Base-by-base conservation (phyloP, 2,113 vertebrate genomes). In the Thunnus maccoyii region DNA sequence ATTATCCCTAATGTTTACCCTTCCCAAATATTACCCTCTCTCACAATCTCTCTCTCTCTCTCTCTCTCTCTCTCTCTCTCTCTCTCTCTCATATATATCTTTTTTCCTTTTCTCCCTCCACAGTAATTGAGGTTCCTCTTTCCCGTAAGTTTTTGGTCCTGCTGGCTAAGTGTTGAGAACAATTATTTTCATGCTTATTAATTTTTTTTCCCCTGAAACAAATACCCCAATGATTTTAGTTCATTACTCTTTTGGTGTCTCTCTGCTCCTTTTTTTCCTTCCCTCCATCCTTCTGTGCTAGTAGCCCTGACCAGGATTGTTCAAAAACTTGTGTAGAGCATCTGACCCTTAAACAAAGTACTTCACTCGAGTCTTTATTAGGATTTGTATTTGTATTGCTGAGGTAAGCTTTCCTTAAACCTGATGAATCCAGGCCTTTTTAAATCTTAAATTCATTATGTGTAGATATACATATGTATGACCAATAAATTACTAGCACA, bases 151-250 rank as follows among this genome's bases (percentile, higher is more conserved):
- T 86, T 78, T 78, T 89, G 48, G 30, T 83, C 72, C 78, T 92
- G 78, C 84, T 88, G 84, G 89, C 84, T 81, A 73, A 83, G 36
- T 80, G 80, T 88, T 82, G 75, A 80, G 70, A 56, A 83, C 90
- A 79, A 84, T 93, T 92, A 90, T 91, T 91, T 91, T 75, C 86
- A 82, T 87, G 80, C 87, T 89, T 90, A 90, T 90, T 93, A 87
- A 92, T 92, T 91, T 91, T 54, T 88, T 72, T 89, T 76, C 78
- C 65, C 85, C 80, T 88, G 72, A 88, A 93, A 94, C 88, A 91
- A 94, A 92, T 88, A 78, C 73, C 75, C 69, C n/a, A n/a, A 88
- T 91, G 76, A 76, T 83, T 90, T 82, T 27, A 67, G 65, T 87
- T 83, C 84, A 91, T 86, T 84, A 65, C 65, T 90, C 72, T 80